Percentiles rank a stretch among this genome's conserved stretches.
These are phyloP conservation scores for Tetragonula carbonaria DNA, from an alignment of 2,888 invertebrate genomes.

Conservation along the genomic window DNA sequence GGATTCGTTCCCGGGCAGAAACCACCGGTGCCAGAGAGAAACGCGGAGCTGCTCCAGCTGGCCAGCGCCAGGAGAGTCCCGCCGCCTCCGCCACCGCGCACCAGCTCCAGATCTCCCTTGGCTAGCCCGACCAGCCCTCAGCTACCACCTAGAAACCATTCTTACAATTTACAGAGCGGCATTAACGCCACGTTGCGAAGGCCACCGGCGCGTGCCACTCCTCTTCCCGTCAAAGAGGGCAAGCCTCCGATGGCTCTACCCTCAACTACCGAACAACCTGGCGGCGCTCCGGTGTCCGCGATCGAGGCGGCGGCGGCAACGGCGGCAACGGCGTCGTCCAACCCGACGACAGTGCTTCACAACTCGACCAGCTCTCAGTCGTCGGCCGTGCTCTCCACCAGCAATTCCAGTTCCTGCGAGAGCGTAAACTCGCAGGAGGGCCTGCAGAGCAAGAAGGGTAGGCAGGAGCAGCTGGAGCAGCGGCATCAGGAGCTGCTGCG, in stretches of 20 bases:
- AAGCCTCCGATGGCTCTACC: conserved; percentile 81
- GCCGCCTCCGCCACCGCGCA: conserved; percentile 96
- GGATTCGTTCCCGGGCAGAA: conserved; percentile 77
- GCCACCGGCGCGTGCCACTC: conserved; percentile 51
- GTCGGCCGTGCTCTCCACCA: conserved; percentile 84
- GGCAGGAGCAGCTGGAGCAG: conserved; percentile 92
- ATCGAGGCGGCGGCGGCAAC: conserved; percentile 1
- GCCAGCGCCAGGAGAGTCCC: conserved; percentile 91
- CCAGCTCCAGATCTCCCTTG: conserved; percentile 94
- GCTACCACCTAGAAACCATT: conserved; percentile 86
- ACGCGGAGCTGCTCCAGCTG: conserved; percentile 90
- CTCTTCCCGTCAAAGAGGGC: conserved; percentile 59
- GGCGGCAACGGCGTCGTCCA: background rate
- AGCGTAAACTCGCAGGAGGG: conserved; percentile 91
- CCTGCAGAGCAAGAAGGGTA: conserved; percentile 85
- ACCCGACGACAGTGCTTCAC: conserved; percentile 33
- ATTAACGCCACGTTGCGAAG: conserved; percentile 63
- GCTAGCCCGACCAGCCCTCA: conserved; percentile 92
- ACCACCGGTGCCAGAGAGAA: conserved; percentile 93
- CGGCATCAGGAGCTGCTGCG: conserved; percentile 94
- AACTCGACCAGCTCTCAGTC: conserved; percentile 65
- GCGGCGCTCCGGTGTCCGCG: background rate
- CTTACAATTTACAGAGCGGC: conserved; percentile 60
- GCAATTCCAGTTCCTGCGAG: conserved; percentile 91
- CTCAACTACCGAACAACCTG: conserved; percentile 44